phyloP scores from a whole-genome alignment of 2,888 invertebrate genomes.

The Ectemnius continuus region DNA sequence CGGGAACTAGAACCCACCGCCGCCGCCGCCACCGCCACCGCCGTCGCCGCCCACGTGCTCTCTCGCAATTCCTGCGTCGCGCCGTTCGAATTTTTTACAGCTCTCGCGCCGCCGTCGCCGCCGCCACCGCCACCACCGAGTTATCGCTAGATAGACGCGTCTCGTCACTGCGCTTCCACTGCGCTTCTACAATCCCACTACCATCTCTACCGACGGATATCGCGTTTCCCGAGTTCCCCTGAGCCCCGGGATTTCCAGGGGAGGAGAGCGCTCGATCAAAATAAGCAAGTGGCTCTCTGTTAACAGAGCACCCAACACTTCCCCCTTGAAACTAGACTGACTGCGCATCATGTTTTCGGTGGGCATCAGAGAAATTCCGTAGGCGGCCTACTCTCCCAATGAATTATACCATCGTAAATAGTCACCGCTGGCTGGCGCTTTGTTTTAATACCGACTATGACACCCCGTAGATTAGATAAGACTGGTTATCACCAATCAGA shows the following conservation, averaged over 20 bases:
- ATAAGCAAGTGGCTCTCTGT: slow-evolving; percentile 3
- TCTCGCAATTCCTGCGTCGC: slow-evolving; percentile 40
- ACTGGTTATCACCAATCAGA: slow-evolving; percentile 25
- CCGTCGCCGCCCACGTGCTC: slow-evolving; percentile 51
- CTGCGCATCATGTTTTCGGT: not conserved
- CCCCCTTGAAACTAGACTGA: not conserved
- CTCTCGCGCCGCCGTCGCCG: no score
- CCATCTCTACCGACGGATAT: no score
- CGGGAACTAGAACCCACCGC: slow-evolving; percentile 33
- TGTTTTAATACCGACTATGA: slow-evolving; percentile 17
- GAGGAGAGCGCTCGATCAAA: not conserved
- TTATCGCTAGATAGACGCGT: no score
- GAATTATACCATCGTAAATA: slow-evolving; percentile 9
- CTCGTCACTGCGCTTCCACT: no score
- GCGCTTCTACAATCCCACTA: no score
- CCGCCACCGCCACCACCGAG: no score
- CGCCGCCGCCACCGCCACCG: no score
- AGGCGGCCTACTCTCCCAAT: not conserved
- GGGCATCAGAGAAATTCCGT: not conserved
- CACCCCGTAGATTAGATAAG: slow-evolving; percentile 47
- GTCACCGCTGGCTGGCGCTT: slow-evolving; percentile 1
- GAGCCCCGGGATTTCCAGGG: not conserved
- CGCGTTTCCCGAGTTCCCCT: not conserved
- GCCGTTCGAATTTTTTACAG: slow-evolving; percentile 1
- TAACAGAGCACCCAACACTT: not conserved